These are phyloP conservation scores for Lacanobia oleracea DNA, from an alignment of 2,888 invertebrate genomes.

Conservation along the genomic window DNA sequence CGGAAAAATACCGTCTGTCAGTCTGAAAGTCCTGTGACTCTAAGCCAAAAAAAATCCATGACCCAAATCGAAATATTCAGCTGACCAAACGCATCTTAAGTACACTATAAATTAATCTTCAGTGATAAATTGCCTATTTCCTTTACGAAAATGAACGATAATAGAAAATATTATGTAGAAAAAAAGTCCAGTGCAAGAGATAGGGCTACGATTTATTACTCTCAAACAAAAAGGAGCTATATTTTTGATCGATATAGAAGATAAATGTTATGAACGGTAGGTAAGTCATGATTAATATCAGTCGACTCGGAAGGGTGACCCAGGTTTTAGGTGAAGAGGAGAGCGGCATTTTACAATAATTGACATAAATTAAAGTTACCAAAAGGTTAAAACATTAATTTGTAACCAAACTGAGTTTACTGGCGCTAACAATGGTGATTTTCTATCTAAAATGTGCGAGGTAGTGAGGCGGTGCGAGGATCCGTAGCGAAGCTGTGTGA, in stretches of 20 bases:
- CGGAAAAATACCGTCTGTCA: background rate
- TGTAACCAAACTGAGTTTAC: background rate
- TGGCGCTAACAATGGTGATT: background rate
- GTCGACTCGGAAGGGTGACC: conserved; percentile 22
- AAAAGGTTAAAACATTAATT: background rate
- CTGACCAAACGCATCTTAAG: background rate
- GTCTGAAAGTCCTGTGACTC: background rate
- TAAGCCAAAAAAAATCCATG: too few relatives aligned
- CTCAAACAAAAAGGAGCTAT: conserved; percentile 36
- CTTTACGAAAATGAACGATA: conserved; percentile 34
- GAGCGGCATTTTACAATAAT: conserved; percentile 34
- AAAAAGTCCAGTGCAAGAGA: conserved; percentile 36
- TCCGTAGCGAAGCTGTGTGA: background rate
- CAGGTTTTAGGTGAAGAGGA: conserved; percentile 4
- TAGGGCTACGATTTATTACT: conserved; percentile 52
- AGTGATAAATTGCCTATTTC: conserved; percentile 27
- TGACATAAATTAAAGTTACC: conserved; percentile 22
- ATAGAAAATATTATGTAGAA: conserved; percentile 40
- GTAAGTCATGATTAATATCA: conserved; percentile 42
- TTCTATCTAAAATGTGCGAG: background rate
- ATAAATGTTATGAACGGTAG: conserved; percentile 43
- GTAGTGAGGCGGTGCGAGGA: too few relatives aligned
- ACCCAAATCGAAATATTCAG: too few relatives aligned
- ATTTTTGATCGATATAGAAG: conserved; percentile 43
- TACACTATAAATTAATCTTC: conserved; percentile 21